phyloP scores from a whole-genome alignment of 2,888 invertebrate genomes.

The Rugalucina vietnamica region DNA sequence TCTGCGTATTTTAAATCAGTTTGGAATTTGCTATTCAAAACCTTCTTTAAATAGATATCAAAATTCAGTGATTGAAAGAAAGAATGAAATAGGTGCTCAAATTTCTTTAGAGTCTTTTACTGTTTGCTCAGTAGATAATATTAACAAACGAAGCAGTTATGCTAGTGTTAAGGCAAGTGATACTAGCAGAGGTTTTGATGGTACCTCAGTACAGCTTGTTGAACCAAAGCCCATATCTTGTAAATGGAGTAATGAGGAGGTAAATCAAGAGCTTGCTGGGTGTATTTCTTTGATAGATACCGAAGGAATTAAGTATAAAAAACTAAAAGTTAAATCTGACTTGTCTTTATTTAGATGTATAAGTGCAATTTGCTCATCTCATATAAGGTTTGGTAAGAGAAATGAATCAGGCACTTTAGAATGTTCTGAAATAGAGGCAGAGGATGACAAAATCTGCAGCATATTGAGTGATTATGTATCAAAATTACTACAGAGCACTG shows the following conservation, averaged over 20 bases:
- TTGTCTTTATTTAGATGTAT: not conserved
- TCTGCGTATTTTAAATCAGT: slow-evolving; percentile 4
- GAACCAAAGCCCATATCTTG: not conserved
- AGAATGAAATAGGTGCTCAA: not conserved
- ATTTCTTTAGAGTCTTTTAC: not conserved
- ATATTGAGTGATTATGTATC: not conserved
- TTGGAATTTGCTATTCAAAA: slow-evolving; percentile 10
- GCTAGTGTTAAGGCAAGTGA: slow-evolving; percentile 1
- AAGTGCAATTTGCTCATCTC: not conserved
- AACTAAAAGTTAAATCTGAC: not conserved
- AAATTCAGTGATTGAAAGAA: not conserved
- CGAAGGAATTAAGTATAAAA: not conserved
- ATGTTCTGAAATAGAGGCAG: not conserved
- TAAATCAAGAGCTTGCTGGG: not conserved
- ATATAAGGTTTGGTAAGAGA: not conserved
- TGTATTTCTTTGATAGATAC: not conserved
- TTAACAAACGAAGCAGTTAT: slow-evolving; percentile 1
- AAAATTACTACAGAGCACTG: not conserved
- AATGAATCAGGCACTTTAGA: not conserved
- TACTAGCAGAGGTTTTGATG: slow-evolving; percentile 21
- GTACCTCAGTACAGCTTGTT: slow-evolving; percentile 25
- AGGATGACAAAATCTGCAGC: not conserved
- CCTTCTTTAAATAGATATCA: not conserved
- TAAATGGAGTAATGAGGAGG: not conserved
- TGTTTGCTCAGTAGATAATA: not conserved